Conservation (phyloP, 2,888 invertebrate genomes). For the Folsomia candida region DNA sequence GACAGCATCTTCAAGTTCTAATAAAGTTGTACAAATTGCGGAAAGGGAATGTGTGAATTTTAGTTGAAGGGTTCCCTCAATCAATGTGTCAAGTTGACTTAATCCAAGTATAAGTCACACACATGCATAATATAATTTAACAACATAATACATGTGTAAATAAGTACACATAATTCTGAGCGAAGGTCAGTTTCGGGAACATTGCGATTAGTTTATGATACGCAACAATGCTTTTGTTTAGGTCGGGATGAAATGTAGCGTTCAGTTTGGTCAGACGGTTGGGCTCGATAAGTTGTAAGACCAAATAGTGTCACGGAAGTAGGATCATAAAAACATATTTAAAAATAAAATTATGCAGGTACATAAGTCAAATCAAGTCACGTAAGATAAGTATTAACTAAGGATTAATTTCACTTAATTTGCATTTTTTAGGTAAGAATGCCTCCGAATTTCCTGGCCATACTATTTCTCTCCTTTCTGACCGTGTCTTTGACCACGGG, state of each 20-base stretch:
- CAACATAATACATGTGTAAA: too few species aligned
- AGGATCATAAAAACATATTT: too few species aligned
- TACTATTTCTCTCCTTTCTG: background rate
- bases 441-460: too few species aligned
- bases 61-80: background rate
- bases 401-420: too few species aligned
- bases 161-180: background rate
- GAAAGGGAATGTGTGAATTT: background rate
- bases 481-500: background rate
- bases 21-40: constrained; percentile 8
- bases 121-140: background rate
- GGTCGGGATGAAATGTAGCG: background rate
- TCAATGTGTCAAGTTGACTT: background rate
- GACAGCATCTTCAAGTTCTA: too few species aligned
- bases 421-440: background rate
- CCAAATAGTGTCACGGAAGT: background rate
- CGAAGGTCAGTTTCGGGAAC: constrained; percentile 5
- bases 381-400: too few species aligned
- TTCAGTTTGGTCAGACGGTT: background rate
- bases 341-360: background rate
- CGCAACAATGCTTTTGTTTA: background rate
- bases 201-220: background rate
- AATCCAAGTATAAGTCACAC: background rate
- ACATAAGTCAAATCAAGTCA: background rate
- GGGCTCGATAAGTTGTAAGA: background rate